Percentiles rank a stretch among this genome's conserved stretches.
phyloP scores from a whole-genome alignment of 1,140 invertebrate species.

The Dendrolimus kikuchii region DNA sequence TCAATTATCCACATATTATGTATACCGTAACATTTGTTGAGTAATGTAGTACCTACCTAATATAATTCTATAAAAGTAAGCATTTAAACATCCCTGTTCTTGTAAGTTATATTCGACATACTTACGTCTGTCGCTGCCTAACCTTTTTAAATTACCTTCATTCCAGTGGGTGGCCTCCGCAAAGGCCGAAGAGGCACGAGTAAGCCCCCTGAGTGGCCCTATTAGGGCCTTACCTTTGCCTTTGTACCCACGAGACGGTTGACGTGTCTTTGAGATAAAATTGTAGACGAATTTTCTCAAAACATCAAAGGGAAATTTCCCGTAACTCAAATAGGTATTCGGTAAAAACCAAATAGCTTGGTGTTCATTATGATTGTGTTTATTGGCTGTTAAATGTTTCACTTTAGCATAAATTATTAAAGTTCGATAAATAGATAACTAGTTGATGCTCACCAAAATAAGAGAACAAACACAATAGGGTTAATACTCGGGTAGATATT shows the following conservation, averaged over 20 bases:
- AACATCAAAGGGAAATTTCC: constrained; percentile 38
- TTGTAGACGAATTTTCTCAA: constrained; percentile 46
- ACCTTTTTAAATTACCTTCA: constrained; percentile 48
- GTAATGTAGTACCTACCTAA: too few species aligned
- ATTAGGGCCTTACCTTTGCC: constrained; percentile 51
- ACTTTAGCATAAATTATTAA: too few species aligned
- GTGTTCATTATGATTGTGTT: too few species aligned
- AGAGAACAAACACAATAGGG: too few species aligned
- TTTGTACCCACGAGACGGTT: constrained; percentile 35
- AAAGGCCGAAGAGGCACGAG: constrained; percentile 37
- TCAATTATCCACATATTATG: too few species aligned
- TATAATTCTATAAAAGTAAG: neutral
- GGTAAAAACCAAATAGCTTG: too few species aligned
- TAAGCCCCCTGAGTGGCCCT: constrained; percentile 43
- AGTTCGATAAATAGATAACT: too few species aligned
- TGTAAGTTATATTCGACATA: constrained; percentile 7
- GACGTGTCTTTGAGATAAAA: constrained; percentile 57
- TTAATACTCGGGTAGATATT: too few species aligned
- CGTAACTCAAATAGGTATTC: too few species aligned
- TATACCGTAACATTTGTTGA: too few species aligned
- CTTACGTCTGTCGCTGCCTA: constrained; percentile 2
- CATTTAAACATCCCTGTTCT: constrained; percentile 1
- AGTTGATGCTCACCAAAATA: too few species aligned
- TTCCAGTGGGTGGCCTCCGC: constrained; percentile 31
- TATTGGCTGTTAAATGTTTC: too few species aligned